These are phyloP conservation scores for Andrena flavipes DNA, from an alignment of 2,888 invertebrate species.

Conservation along the genomic window DNA sequence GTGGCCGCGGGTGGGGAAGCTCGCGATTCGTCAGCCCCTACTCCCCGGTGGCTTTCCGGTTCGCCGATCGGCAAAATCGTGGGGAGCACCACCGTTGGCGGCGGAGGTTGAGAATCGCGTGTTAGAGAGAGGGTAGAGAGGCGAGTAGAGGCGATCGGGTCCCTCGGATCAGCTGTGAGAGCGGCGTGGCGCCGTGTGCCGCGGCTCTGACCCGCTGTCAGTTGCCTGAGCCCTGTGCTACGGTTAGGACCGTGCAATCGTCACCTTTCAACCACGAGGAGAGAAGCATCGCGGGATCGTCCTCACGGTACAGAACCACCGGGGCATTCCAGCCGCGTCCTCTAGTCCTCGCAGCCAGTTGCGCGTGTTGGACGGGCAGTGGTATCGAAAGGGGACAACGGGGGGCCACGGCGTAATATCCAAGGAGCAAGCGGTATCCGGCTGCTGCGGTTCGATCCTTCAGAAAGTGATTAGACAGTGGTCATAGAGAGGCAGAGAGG, in stretches of 20 bases:
- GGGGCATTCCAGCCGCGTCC: slow-evolving; percentile 33
- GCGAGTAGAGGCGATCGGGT: slow-evolving; percentile 73
- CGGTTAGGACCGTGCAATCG: slow-evolving; percentile 83
- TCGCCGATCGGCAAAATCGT: slow-evolving; percentile 43
- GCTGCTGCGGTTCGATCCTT: slow-evolving; percentile 15
- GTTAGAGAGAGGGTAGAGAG: slow-evolving; percentile 72
- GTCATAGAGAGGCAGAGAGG: not conserved
- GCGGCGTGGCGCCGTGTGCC: slow-evolving; percentile 79
- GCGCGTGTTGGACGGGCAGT: slow-evolving; percentile 12
- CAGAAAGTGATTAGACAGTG: slow-evolving; percentile 21
- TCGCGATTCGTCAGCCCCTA: slow-evolving; percentile 22
- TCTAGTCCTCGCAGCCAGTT: slow-evolving; percentile 34
- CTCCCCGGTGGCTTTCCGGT: slow-evolving; percentile 40
- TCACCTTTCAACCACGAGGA: slow-evolving; percentile 67
- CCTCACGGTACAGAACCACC: slow-evolving; percentile 7
- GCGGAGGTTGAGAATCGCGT: slow-evolving; percentile 67
- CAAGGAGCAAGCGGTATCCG: not conserved
- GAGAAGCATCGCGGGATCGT: slow-evolving; percentile 29
- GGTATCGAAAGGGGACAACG: slow-evolving; percentile 10
- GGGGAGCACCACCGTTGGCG: slow-evolving; percentile 45
- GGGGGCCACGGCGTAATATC: no score
- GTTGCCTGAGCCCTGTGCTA: slow-evolving; percentile 85
- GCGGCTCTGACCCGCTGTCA: slow-evolving; percentile 83
- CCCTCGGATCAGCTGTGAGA: slow-evolving; percentile 81
- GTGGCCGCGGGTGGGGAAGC: not conserved